Evolutionary conservation across 1,140 invertebrate species (phyloP).

Genomic region (Delia radicum): DNA sequence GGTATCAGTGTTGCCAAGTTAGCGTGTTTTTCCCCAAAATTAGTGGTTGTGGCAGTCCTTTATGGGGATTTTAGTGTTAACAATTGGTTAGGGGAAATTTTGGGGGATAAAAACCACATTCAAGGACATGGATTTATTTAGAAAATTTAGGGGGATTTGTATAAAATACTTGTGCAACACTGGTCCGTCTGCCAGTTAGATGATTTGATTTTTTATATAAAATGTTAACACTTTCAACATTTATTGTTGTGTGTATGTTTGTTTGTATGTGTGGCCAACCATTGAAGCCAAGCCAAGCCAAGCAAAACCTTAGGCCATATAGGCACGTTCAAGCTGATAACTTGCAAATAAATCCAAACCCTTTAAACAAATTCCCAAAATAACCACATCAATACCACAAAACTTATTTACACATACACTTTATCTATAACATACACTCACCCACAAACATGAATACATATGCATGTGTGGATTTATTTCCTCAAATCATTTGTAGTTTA

Average conservation of each 20-base stretch:
- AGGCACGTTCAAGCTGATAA: slow-evolving; percentile 7
- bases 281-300: no score
- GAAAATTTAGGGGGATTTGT: no score
- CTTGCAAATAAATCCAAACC: background rate
- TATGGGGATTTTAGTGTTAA: no score
- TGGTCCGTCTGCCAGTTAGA: no score
- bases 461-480: background rate
- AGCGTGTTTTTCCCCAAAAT: no score
- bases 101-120: no score
- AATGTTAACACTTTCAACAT: background rate
- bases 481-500: background rate
- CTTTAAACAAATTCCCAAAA: slow-evolving; percentile 7
- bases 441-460: background rate
- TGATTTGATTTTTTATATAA: background rate
- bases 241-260: background rate
- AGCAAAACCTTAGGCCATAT: slow-evolving; percentile 5
- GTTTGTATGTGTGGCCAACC: background rate
- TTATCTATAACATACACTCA: background rate
- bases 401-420: background rate
- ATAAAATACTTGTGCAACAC: no score
- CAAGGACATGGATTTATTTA: no score
- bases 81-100: no score
- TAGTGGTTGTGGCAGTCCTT: no score
- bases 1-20: no score
- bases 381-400: background rate